These are phyloP conservation scores for Congeria kusceri DNA, from an alignment of 2,888 invertebrate species.

Conservation along the genomic window DNA sequence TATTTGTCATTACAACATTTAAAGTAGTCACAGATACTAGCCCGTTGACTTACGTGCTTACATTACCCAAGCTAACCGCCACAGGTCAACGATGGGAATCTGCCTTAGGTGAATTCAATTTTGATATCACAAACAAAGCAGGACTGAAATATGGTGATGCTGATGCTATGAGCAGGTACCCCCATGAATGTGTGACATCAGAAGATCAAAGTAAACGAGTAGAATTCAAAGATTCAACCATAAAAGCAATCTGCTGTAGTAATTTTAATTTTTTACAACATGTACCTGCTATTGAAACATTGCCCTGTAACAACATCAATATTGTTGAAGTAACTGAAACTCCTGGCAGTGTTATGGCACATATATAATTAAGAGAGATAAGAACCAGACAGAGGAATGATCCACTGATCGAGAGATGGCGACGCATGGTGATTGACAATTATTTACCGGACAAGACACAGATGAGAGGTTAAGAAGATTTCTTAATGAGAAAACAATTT, in stretches of 20 bases:
- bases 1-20: background rate
- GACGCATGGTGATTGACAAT: constrained; percentile 15
- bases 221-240: background rate
- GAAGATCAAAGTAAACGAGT: background rate
- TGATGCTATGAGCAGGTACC: constrained; percentile 9
- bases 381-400: constrained; percentile 28
- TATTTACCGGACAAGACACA: constrained; percentile 1
- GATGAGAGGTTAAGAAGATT: constrained; percentile 5
- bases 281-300: background rate
- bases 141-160: constrained; percentile 16
- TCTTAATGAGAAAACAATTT: constrained; percentile 13
- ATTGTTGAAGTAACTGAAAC: constrained; percentile 13
- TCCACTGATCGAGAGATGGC: constrained; percentile 12
- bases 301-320: constrained; percentile 9
- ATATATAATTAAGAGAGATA: constrained; percentile 22
- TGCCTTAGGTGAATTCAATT: background rate
- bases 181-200: background rate
- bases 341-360: constrained; percentile 11
- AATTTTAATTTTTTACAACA: too few species aligned
- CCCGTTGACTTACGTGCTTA: background rate
- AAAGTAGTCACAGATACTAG: constrained; percentile 1
- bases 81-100: background rate
- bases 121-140: background rate
- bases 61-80: background rate
- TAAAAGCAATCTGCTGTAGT: constrained; percentile 17